Conservation (phyloP, 92 coral and sea anemone species). For the Pocillopora meandrina region DNA sequence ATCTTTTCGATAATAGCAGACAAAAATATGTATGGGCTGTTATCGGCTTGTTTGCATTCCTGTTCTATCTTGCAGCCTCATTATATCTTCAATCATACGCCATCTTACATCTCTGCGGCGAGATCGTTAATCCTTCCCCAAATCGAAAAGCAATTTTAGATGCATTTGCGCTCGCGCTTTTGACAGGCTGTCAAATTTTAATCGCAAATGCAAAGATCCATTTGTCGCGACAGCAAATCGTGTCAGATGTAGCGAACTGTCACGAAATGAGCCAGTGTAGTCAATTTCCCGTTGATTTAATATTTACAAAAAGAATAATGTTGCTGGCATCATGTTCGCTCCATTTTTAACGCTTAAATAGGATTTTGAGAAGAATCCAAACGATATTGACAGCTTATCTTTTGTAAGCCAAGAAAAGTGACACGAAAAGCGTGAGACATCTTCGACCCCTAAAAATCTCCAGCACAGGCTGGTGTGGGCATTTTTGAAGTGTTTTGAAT, state of each 20-base stretch:
- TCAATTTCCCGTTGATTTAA: background rate
- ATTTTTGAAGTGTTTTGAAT: conserved; percentile 26
- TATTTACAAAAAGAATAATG: conserved; percentile 18
- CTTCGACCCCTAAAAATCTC: conserved; percentile 17
- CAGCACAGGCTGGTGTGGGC: conserved; percentile 13
- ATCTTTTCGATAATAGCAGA: conserved; percentile 33
- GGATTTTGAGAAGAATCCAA: conserved; percentile 27
- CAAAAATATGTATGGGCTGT: conserved; percentile 36
- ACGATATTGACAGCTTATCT: conserved; percentile 23
- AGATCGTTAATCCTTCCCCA: conserved; percentile 36
- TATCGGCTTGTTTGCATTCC: conserved; percentile 62
- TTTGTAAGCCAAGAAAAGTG: conserved; percentile 1
- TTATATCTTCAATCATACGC: conserved; percentile 45
- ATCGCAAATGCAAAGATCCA: conserved; percentile 25
- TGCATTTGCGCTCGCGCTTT: conserved; percentile 30
- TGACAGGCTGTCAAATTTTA: conserved; percentile 32
- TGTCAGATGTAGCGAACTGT: conserved; percentile 8
- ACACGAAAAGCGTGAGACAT: conserved; percentile 31
- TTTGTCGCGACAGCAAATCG: conserved; percentile 22
- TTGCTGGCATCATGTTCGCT: conserved; percentile 12
- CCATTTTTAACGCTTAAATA: conserved; percentile 4
- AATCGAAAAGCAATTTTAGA: conserved; percentile 50
- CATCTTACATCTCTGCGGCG: conserved; percentile 38
- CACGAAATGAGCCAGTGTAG: conserved; percentile 9
- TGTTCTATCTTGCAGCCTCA: conserved; percentile 48